Base-by-base conservation (phyloP, 1,140 invertebrate species). In the Parasteatoda tepidariorum region DNA sequence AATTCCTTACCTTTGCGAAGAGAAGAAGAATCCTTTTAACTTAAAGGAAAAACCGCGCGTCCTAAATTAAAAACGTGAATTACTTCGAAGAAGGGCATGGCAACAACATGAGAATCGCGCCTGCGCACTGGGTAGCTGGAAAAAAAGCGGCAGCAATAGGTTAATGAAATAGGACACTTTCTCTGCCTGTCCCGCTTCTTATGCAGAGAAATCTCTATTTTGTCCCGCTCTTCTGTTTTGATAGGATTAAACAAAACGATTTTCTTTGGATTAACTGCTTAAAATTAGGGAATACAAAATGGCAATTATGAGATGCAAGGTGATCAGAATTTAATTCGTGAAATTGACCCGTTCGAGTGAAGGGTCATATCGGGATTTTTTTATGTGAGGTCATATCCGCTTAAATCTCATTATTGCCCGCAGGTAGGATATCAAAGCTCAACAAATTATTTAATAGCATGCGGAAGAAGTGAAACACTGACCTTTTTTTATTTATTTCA, bases 61-160 rank as follows among this genome's bases (percentile, higher is more conserved):
- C 57, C 57, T 22, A 59, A 59, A 59, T 59, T 59, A 24, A 59
- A 13, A n/a, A 24, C 24, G 18, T 9, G 57, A 59, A 24, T 24
- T 24, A 26, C 24, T 59, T 24, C n/a, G 18, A 59, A 59, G 57
- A 59, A 59, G 57, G 57, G 57, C 57, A 59, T 59, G 57, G 57
- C 57, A 59, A 59, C 57, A 26, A 5, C 57, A 26, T 2, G 57
- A 59, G 57, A 2, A 13, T 59, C 24, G 57, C 57, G 57, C n/a
- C 13, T 59, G 57, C 57, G 57, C 57, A 22, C 1, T 3, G 24
- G n/a, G 3, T 22, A n/a, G 15, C 22, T n/a, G n/a, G n/a, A 26
- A 59, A n/a, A n/a, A 59, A 59, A 24, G n/a, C 57, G 13, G 18
- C 38, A 48, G 9, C 57, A 59, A 59, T 59, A 59, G 57, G 57